Percentiles rank a stretch among this genome's conserved stretches.
Conservation (phyloP, 2,113 vertebrate genomes). For the Holacanthus passer region DNA sequence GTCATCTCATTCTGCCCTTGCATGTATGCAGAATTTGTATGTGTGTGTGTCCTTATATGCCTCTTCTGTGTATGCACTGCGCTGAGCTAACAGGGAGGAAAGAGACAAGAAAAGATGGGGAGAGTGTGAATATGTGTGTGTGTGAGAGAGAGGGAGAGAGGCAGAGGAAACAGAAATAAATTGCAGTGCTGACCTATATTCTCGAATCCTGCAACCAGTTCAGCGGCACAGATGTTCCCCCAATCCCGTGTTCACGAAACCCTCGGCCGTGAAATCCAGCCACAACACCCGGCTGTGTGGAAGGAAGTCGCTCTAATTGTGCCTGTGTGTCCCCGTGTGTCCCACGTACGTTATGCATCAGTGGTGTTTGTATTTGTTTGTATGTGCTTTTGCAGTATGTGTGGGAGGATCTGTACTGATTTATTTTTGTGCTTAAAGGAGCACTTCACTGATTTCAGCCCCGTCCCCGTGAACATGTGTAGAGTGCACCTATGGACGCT, state of each 20-base stretch:
- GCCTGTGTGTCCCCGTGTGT: neutral
- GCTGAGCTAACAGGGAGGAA: constrained; percentile 44
- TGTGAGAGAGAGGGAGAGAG: neutral
- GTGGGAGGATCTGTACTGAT: constrained; percentile 36
- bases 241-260: constrained; percentile 69
- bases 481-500: neutral
- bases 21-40: constrained; percentile 24
- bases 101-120: constrained; percentile 51
- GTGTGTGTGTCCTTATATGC: constrained; percentile 54
- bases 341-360: constrained; percentile 7
- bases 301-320: constrained; percentile 5
- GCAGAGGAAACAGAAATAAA: constrained; percentile 72
- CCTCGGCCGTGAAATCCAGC: constrained; percentile 56
- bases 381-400: constrained; percentile 21
- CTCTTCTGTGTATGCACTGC: constrained; percentile 48
- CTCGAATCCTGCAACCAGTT: constrained; percentile 69
- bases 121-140: constrained; percentile 16
- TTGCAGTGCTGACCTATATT: constrained; percentile 82
- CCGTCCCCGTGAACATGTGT: neutral
- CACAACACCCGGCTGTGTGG: constrained; percentile 31
- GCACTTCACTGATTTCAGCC: constrained; percentile 11
- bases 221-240: constrained; percentile 72
- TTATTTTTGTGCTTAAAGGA: constrained; percentile 31
- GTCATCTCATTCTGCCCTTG: constrained; percentile 42
- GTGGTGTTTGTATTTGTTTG: constrained; percentile 26